Evolutionary conservation across 2,113 vertebrate genomes (phyloP).

Genomic region (Brevimyrus niger): DNA sequence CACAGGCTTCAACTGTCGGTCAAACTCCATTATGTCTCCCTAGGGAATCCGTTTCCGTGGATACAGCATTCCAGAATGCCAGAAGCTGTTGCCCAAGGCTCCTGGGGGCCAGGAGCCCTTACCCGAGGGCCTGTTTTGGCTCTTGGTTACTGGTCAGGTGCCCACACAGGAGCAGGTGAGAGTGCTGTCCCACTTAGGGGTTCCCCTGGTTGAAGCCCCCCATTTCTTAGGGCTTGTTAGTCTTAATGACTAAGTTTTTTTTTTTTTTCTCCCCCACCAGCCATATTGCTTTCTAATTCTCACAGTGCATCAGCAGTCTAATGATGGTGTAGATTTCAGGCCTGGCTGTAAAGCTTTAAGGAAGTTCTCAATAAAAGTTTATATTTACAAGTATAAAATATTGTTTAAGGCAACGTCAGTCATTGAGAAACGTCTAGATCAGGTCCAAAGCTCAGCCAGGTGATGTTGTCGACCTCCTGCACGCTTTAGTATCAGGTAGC

Average conservation of each 20-base stretch:
- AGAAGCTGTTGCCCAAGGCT: constrained; percentile 83
- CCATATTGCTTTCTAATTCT: not conserved
- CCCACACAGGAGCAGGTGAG: constrained; percentile 88
- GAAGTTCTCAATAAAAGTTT: not conserved
- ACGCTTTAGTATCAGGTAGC: not conserved
- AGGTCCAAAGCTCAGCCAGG: not conserved
- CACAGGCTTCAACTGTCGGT: not conserved
- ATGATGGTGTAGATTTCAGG: not conserved
- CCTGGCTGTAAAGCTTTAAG: not conserved
- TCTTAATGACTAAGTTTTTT: not conserved
- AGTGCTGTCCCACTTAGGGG: not conserved
- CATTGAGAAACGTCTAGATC: not conserved
- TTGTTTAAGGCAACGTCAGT: not conserved
- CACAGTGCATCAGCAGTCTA: not conserved
- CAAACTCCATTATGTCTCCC: not conserved
- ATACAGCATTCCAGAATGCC: constrained; percentile 94
- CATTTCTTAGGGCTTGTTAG: not conserved
- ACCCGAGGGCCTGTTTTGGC: constrained; percentile 93
- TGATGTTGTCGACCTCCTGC: not conserved
- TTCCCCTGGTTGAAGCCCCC: not conserved
- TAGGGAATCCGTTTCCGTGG: constrained; percentile 94
- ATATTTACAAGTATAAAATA: not conserved
- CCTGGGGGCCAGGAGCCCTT: constrained; percentile 83
- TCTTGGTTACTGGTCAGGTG: constrained; percentile 84
- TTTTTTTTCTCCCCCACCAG: not conserved